Base-by-base conservation (phyloP, 1,140 invertebrate species). In the Charaxes varanes region DNA sequence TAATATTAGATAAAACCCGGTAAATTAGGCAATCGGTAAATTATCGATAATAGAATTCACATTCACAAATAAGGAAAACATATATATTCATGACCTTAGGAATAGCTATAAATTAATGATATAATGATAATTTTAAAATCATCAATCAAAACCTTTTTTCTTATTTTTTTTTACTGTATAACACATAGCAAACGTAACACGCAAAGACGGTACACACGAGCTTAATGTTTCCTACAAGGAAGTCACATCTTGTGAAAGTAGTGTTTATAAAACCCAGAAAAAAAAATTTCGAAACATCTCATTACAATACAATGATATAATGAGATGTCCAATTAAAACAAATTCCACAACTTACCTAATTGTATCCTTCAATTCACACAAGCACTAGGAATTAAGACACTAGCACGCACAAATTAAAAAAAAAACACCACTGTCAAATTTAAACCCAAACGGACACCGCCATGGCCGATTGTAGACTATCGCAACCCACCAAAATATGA, bases 401-500 rank as follows among this genome's bases (percentile, higher is more conserved):
- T 63, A 47, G 46, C 55, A 66, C 56, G 32, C 54, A 57, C 53
- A 37, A 37, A 21, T 37, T 53, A 61, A 53, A 53, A 60, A 60
- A 54, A 52, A 41, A 51, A 50, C 62, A 45, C 41, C 46, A 51
- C 41, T 64, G 51, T 64, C 59, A 65, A 57, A 53, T 55, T 38
- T 57, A 68, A 70, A 72, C 55, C 61, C 62, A 62, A 61, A 63
- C 67, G 36, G 31, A 36, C 47, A 32, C 46, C 21, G 52, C 55
- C 73, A 78, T 74, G 62, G 68, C 64, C 45, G 27, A 48, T 38
- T 32, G 44, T 24, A 48, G 62, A 67, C 66, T 77, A 71, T 70
- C 50, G 65, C 59, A 63, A 66, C 56, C 56, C 53, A 57, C 61
- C 61, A 73, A 78, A 78, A 70, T 78, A 74, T 74, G 70, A 78